Evolutionary conservation across 2,113 vertebrate species (phyloP), one percentile per base, ranked within the genome.

Genomic region (Thunnus maccoyii): DNA sequence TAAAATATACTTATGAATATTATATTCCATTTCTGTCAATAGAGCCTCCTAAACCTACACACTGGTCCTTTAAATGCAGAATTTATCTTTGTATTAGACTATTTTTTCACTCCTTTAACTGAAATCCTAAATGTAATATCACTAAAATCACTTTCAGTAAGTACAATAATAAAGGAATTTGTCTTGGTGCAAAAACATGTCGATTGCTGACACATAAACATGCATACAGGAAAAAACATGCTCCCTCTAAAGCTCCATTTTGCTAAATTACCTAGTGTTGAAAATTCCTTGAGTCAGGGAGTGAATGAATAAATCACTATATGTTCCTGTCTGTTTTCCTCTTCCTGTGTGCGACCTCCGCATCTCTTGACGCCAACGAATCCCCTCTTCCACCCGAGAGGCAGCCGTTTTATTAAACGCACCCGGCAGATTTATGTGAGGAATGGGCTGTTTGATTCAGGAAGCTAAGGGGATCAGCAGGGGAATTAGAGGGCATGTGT

Each of bases 371-470:
- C 75, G 5, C 79, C 72, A 62, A 11, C 22, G 13, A 30, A 78
- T 87, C 32, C 65, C 72, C 63, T 61, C 78, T 68, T 72, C 76
- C 73, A 60, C 63, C 57, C 47, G 10, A 71, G 79, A 41, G 30
- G 48, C 62, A 2, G 1, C 41, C 52, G 2, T 74, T 88, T 81
- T 73, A 80, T 89, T 50, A 75, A 87, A 86, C 18, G 48, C 70
- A 20, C 27, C 61, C 52, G 17, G 46, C 70, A 76, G 84, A 90
- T 88, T 92, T 86, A 85, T 85, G 87, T 22, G 60, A 64, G 78
- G 90, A 88, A 91, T 69, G 83, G 78, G 72, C 44, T 72, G 77
- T 86, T 88, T 80, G 76, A 72, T 67, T 86, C 88, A 84, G 91
- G 87, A 92, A 92, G 79, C 63, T 27, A 9, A 76, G 68, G 76